phyloP scores from a whole-genome alignment of 2,113 vertebrate species.

The Salvelinus fontinalis region DNA sequence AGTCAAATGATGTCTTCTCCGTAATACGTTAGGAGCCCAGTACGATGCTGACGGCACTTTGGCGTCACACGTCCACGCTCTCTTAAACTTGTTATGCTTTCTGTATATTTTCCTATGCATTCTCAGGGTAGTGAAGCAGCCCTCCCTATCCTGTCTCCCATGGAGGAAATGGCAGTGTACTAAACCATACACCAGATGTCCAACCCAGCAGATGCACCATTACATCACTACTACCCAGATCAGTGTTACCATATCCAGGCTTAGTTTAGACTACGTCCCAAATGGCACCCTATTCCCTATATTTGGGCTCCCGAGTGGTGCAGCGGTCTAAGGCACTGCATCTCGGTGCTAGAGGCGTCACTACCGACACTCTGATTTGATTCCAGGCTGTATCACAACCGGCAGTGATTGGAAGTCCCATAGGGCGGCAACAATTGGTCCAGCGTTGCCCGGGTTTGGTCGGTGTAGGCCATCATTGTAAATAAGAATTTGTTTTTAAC shows the following conservation, averaged over 20 bases:
- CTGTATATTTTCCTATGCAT: not conserved
- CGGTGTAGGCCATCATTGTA: too few relatives aligned
- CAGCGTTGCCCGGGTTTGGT: too few relatives aligned
- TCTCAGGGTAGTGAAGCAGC: not conserved
- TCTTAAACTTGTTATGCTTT: not conserved
- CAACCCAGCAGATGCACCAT: not conserved
- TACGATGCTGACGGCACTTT: not conserved
- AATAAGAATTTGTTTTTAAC: too few relatives aligned
- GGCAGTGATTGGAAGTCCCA: too few relatives aligned
- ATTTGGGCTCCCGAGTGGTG: too few relatives aligned
- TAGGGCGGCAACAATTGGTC: too few relatives aligned
- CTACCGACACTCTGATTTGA: too few relatives aligned
- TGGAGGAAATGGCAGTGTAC: not conserved
- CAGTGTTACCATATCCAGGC: not conserved
- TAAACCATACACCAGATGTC: constrained; percentile 12
- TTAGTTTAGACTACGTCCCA: too few relatives aligned
- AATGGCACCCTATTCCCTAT: too few relatives aligned
- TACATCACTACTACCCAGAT: constrained; percentile 11
- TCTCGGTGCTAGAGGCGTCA: too few relatives aligned
- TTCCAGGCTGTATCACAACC: too few relatives aligned
- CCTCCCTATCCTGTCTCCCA: not conserved
- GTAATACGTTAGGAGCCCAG: not conserved
- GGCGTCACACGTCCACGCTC: not conserved
- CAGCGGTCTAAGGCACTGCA: too few relatives aligned
- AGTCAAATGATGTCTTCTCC: not conserved